These are phyloP conservation scores for Notospermus geniculatus DNA, from an alignment of 1,140 invertebrate species.

Conservation along the genomic window DNA sequence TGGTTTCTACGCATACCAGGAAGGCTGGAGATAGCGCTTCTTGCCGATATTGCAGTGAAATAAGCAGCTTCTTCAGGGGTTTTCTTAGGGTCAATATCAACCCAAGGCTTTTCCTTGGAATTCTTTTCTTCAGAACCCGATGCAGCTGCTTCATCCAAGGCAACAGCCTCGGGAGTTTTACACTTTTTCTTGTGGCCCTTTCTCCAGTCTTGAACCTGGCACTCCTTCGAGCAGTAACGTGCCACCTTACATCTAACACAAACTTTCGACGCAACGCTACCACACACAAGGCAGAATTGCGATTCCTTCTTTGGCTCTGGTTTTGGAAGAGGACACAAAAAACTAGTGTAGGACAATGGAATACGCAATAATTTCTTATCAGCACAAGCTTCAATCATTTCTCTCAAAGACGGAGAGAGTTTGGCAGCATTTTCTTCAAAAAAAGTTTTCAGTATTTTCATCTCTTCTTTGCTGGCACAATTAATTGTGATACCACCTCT, in stretches of 20 bases:
- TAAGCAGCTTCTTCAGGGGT: too few relatives aligned
- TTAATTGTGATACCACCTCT: not conserved
- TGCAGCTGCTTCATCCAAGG: not conserved
- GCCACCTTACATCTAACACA: conserved; percentile 1
- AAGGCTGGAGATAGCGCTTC: too few relatives aligned
- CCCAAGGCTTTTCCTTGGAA: not conserved
- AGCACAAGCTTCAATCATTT: too few relatives aligned
- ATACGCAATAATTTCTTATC: too few relatives aligned
- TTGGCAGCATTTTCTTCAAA: not conserved
- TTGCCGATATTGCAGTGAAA: too few relatives aligned
- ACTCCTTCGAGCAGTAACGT: not conserved
- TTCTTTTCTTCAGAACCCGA: not conserved
- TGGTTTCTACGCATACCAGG: too few relatives aligned
- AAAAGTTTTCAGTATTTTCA: not conserved
- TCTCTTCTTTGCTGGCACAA: not conserved
- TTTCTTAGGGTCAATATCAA: conserved; percentile 5
- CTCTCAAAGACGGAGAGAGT: too few relatives aligned
- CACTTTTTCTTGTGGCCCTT: not conserved
- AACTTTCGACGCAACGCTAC: not conserved
- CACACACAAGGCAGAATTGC: not conserved
- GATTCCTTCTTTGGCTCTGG: not conserved
- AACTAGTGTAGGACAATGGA: not conserved
- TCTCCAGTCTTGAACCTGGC: not conserved
- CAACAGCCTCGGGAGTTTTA: not conserved
- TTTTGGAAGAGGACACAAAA: not conserved